phyloP scores from a whole-genome alignment of 2,797 vertebrate species.

The Lepilemur ruficaudatus region DNA sequence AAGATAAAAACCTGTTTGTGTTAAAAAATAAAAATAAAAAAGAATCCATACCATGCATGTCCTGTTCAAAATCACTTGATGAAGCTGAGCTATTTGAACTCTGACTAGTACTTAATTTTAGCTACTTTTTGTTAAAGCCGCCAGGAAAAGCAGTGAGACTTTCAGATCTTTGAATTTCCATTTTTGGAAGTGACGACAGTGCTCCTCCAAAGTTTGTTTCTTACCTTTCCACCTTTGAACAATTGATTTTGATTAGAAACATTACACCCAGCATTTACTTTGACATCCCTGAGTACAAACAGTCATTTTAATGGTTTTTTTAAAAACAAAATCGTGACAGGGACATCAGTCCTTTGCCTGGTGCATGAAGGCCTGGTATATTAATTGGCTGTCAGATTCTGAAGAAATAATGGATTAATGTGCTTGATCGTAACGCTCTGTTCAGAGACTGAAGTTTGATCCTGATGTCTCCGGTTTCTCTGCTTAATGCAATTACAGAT shows the following conservation, averaged over 20 bases:
- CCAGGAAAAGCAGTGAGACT: not conserved
- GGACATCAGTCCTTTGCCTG: conserved; percentile 80
- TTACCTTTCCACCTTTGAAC: conserved; percentile 75
- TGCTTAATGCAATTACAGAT: conserved; percentile 94
- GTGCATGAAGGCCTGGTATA: conserved; percentile 88
- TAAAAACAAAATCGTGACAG: conserved; percentile 76
- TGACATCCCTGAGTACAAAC: conserved; percentile 75
- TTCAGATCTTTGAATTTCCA: conserved; percentile 45
- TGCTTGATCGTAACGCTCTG: conserved; percentile 88
- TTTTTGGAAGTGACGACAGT: conserved; percentile 16
- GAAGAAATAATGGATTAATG: conserved; percentile 94
- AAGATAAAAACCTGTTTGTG: conserved; percentile 42
- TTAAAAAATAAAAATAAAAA: conserved; percentile 53
- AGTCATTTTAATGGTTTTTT: conserved; percentile 73
- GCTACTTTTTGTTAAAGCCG: conserved; percentile 57
- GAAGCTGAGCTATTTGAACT: conserved; percentile 56
- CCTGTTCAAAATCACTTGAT: conserved; percentile 45
- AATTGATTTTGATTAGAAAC: conserved; percentile 76
- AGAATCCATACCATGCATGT: not conserved
- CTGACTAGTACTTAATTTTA: conserved; percentile 66
- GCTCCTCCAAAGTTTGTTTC: conserved; percentile 67
- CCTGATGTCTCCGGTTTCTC: conserved; percentile 88
- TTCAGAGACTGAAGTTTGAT: conserved; percentile 89
- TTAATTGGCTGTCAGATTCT: conserved; percentile 97
- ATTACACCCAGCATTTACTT: conserved; percentile 73